Evolutionary conservation across 2,113 vertebrate species (phyloP), one percentile per base, ranked within the genome.

Genomic region (Misgurnus mizolepis): DNA sequence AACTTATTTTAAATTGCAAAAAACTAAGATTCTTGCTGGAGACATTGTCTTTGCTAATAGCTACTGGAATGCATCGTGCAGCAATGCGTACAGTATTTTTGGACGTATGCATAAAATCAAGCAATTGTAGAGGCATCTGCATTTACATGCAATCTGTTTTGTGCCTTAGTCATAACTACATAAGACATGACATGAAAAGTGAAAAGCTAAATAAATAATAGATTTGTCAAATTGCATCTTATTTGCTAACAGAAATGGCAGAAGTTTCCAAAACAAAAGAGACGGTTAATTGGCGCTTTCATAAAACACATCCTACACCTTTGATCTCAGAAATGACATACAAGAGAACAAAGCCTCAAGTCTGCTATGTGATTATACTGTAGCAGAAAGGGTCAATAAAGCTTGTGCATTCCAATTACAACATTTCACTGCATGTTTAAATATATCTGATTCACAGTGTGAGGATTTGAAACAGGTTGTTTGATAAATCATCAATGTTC

Each of bases 281-380:
- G 53, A 9, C 34, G n/a, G 39, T 58, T 73, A 73, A 73, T 73
- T 73, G n/a, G n/a, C 1, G 53, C 39, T 73, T 73, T 73, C 70
- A 22, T 43, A 73, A 40, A 73, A 43, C 70, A 58, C 53, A 41
- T 73, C 39, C 55, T 58, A 22, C 12, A 22, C 53, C 39, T 73
- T 58, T 73, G 53, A 60, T 73, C 70, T 43, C 70, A 60, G 39
- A 73, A 58, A 55, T 43, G 70, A 58, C 34, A 18, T 22, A 2
- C 11, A 43, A 22, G 6, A 60, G 55, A 73, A 43, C 39, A 60
- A 58, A 73, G 55, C 4, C 39, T 60, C 55, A 34, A 2, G 27
- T 34, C 27, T 34, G 5, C 70, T 14, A 40, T 60, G 53, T 41
- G 70, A 73, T 73, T 43, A 73, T 22, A n/a, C n/a, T n/a, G n/a